phyloP scores from a whole-genome alignment of 2,113 vertebrate genomes.

The Cepphus grylle region DNA sequence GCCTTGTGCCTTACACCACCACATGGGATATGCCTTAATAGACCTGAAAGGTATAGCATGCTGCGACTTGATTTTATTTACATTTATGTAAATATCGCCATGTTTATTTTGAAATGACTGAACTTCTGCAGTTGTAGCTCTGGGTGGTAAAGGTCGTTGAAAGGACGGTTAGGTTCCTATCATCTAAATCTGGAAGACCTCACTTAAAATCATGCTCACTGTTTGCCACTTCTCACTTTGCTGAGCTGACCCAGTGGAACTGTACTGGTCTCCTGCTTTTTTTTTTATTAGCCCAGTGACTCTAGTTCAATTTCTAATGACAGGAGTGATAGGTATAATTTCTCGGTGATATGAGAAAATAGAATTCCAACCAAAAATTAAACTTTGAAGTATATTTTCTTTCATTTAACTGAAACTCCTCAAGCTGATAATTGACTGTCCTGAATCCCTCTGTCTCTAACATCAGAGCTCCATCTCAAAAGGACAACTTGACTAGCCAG shows the following conservation, averaged over 20 bases:
- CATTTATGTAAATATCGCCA: not conserved
- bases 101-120: conserved; percentile 6
- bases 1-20: not conserved
- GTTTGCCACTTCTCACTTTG: not conserved
- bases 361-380: not conserved
- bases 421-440: not conserved
- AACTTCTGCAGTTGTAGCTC: not conserved
- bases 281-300: not conserved
- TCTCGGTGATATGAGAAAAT: not conserved
- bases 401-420: not conserved
- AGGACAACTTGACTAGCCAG: not conserved
- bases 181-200: not conserved
- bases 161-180: not conserved
- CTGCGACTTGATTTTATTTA: conserved; percentile 40
- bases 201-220: not conserved
- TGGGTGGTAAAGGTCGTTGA: not conserved
- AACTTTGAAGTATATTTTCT: not conserved
- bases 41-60: not conserved
- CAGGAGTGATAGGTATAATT: not conserved
- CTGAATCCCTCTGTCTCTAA: not conserved
- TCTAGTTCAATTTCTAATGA: not conserved
- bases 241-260: not conserved
- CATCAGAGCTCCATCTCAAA: not conserved
- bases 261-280: not conserved
- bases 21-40: not conserved